Percentiles rank a stretch among this genome's conserved stretches.
Conservation (phyloP, 2,888 invertebrate genomes). For the Drosophila rellima region DNA sequence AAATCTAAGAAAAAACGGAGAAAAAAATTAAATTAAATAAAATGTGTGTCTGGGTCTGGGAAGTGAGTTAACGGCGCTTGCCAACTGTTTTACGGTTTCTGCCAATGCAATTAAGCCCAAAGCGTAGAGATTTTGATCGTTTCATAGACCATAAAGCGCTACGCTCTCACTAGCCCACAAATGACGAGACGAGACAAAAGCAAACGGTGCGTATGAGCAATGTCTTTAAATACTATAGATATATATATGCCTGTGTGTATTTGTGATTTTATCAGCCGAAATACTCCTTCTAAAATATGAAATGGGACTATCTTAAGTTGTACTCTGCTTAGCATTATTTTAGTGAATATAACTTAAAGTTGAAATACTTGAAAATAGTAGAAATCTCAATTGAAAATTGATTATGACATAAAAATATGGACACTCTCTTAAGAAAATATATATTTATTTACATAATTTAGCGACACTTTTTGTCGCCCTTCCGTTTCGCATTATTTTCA, state of each 20-base stretch:
- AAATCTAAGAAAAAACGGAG: slow-evolving; percentile 10
- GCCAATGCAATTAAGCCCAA: slow-evolving; percentile 70
- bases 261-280: slow-evolving; percentile 14
- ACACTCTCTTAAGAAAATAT: neutral
- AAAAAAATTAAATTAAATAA: neutral
- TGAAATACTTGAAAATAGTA: neutral
- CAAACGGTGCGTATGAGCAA: slow-evolving; percentile 77
- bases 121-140: slow-evolving; percentile 76
- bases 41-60: slow-evolving; percentile 29
- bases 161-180: slow-evolving; percentile 70
- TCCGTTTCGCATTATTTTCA: neutral
- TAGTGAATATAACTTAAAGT: neutral
- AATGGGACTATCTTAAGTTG: neutral
- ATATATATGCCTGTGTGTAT: neutral
- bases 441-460: neutral
- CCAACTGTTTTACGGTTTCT: slow-evolving; percentile 76
- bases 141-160: slow-evolving; percentile 74
- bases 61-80: slow-evolving; percentile 68
- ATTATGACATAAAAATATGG: slow-evolving; percentile 10
- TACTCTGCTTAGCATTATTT: neutral
- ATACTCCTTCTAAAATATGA: neutral
- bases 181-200: slow-evolving; percentile 44
- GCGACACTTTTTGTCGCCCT: slow-evolving; percentile 10
- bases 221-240: slow-evolving; percentile 48
- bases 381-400: neutral